These are phyloP conservation scores for Drosophila triauraria DNA, from an alignment of 1,140 invertebrate genomes.

Conservation along the genomic window DNA sequence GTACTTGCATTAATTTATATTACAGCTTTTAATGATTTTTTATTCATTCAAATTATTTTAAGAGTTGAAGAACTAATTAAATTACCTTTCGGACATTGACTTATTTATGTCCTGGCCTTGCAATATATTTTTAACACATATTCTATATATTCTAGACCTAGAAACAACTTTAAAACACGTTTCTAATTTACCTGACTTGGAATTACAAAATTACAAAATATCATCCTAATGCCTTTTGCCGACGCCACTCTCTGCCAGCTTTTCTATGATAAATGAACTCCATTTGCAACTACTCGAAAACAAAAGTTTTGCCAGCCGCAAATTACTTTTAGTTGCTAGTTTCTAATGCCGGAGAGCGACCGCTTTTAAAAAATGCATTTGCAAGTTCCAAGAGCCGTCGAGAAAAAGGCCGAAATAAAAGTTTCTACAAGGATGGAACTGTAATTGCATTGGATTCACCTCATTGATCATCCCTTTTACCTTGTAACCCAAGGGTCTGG, in stretches of 20 bases:
- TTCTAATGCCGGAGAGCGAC: slow-evolving; percentile 25
- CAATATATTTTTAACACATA: too few species aligned
- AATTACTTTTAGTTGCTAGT: slow-evolving; percentile 44
- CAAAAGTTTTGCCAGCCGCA: slow-evolving; percentile 34
- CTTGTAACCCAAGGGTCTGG: slow-evolving; percentile 7
- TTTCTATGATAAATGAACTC: slow-evolving; percentile 41
- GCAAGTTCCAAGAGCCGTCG: neutral
- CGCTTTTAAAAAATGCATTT: slow-evolving; percentile 38
- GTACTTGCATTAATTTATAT: too few species aligned
- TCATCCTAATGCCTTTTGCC: slow-evolving; percentile 14
- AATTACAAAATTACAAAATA: neutral
- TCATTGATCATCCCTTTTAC: slow-evolving; percentile 19
- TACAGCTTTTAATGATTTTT: too few species aligned
- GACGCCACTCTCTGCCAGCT: neutral
- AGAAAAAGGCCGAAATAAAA: slow-evolving; percentile 15
- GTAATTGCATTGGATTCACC: slow-evolving; percentile 36
- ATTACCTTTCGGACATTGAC: too few species aligned
- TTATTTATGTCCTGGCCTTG: too few species aligned
- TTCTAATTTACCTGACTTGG: neutral
- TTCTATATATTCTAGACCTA: too few species aligned
- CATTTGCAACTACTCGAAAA: slow-evolving; percentile 25
- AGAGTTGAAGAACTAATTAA: too few species aligned
- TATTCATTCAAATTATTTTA: too few species aligned
- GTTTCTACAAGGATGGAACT: slow-evolving; percentile 8
- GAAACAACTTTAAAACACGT: too few species aligned